Evolutionary conservation across 2,797 vertebrate genomes (phyloP), one percentile per base, ranked within the genome.

Genomic region (Etheostoma nigrum): DNA sequence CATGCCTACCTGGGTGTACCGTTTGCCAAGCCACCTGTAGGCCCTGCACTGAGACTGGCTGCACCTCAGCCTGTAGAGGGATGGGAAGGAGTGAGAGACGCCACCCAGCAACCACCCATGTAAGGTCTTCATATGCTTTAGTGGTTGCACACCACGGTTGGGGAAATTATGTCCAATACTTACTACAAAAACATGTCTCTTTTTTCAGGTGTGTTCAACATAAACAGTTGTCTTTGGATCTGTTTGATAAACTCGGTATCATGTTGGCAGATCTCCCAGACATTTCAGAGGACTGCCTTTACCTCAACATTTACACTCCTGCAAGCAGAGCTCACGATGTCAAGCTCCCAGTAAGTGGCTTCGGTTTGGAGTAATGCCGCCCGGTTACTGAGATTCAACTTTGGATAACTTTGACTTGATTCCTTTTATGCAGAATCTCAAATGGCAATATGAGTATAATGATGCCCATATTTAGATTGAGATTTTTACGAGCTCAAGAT

Each of bases 231-330:
- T 0, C 16, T 1, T 0, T 11, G 0, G 40, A 76, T 0, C 0
- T 92, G 1, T 0, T 82, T 0, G 2, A 74, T 0, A 4, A 13
- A 12, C 0, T 86, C 0, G 15, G 19, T 13, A 1, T 0, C 14
- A 0, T 58, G 0, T 0, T 4, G 2, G 1, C 7, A 19, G 80
- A 88, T 0, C 0, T 88, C 15, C 90, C 90, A 40, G 84, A 51
- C 2, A 33, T 94, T 60, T 96, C 95, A n/a, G 95, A 96, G 69
- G 94, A 96, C 87, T 96, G 95, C 42, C 92, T 96, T 59, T 95
- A 95, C 85, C 93, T 96, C 59, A 95, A 96, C 62, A 91, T 95
- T 62, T 95, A 93, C 86, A 92, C 92, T 33, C 93, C 94, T 66
- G 92, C 90, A 47, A 88, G 85, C 64, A 89, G 88, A 81, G 60